phyloP scores from a whole-genome alignment of 2,113 vertebrate genomes.

The Tragelaphus imberbis region DNA sequence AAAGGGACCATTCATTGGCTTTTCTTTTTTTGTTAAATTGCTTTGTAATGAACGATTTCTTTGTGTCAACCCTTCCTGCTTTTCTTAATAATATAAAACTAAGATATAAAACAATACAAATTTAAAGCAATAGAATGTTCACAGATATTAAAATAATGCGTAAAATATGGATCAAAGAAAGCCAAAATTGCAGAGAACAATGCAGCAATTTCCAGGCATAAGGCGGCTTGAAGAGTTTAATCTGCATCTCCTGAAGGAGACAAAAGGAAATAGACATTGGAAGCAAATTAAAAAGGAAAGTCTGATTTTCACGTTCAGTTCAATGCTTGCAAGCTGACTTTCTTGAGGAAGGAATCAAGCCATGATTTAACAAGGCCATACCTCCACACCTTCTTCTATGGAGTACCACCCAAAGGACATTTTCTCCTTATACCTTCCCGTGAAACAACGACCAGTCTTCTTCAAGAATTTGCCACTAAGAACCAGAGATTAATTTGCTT shows the following conservation, averaged over 20 bases:
- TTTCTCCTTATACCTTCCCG: background rate
- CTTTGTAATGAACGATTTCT: background rate
- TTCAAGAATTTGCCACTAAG: background rate
- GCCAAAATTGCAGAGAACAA: background rate
- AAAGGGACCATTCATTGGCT: background rate
- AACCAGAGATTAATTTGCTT: background rate
- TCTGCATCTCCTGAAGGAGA: background rate
- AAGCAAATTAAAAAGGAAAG: background rate
- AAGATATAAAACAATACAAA: background rate
- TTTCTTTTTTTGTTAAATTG: background rate
- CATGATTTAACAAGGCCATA: background rate
- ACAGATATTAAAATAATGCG: background rate
- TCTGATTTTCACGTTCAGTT: background rate
- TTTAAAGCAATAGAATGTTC: background rate
- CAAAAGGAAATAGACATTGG: background rate
- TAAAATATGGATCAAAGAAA: background rate
- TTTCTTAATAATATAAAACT: background rate
- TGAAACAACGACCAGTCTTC: background rate
- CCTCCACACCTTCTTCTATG: background rate
- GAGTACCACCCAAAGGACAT: background rate
- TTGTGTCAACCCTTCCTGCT: background rate
- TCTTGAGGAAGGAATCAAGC: background rate
- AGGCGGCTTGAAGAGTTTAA: background rate
- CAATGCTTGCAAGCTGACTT: background rate
- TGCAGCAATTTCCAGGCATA: background rate